Base-by-base conservation (phyloP, 2,113 vertebrate genomes). In the Microcebus murinus region DNA sequence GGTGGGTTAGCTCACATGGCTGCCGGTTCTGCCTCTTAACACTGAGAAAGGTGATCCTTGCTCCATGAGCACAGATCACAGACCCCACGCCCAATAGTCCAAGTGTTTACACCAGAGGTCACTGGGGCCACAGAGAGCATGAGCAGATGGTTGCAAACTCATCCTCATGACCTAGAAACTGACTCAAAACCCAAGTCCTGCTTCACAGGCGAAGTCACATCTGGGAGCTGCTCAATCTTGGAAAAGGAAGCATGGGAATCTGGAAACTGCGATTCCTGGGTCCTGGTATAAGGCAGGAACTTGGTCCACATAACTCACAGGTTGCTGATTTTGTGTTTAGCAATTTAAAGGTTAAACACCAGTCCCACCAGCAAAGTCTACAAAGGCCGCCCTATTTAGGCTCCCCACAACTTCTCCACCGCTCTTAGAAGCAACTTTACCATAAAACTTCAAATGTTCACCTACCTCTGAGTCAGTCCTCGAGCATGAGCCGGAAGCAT, bases 341-440 rank as follows among this genome's bases (percentile, higher is more conserved):
- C 23, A 25, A 59, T 8, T 9, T 74, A 14, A 67, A 74, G 42
- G n/a, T 57, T 68, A 70, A 79, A 80, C 17, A 83, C 4, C 42
- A 80, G 39, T 25, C 18, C 50, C 36, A 70, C 57, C 63, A 65
- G 81, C 15, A 92, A 95, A 91, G 67, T 61, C 45, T 65, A 17
- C 68, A 73, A 81, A 52, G 25, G 39, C 31, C 91, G 4, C 42
- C 1, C 29, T 59, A n/a, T n/a, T 55, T 45, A 68, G 52, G 31
- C 36, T 92, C n/a, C 23, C n/a, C 18, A 59, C 2, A 71, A 61
- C 42, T 57, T 67, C 13, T 23, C 39, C 52, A 4, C 5, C 27
- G 21, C 81, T 39, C 27, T 90, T 27, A 83, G n/a, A 90, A 45
- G 55, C 65, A 85, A 74, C 25, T 90, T 88, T 21, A 61, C 27